phyloP scores from a whole-genome alignment of 2,888 invertebrate species.

The Drosophila subquinaria region DNA sequence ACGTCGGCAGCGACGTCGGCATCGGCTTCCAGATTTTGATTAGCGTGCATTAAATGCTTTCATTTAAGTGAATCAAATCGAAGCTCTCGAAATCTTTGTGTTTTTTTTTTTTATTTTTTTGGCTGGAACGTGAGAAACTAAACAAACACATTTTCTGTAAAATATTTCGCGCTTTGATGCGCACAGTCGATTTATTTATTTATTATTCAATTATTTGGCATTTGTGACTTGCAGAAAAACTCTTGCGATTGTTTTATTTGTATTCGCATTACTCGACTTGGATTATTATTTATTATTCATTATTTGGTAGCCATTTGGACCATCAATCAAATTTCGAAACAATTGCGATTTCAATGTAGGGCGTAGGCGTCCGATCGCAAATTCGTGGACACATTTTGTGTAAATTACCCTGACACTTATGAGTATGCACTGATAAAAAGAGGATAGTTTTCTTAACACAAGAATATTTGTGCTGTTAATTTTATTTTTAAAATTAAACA shows the following conservation, averaged over 20 bases:
- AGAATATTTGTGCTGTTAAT: neutral
- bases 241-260: slow-evolving; percentile 47
- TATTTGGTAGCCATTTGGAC: slow-evolving; percentile 37
- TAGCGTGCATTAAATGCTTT: slow-evolving; percentile 81
- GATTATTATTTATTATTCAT: slow-evolving; percentile 28
- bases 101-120: slow-evolving; percentile 27
- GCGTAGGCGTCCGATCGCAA: slow-evolving; percentile 41
- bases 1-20: slow-evolving; percentile 6
- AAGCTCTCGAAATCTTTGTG: slow-evolving; percentile 55
- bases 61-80: slow-evolving; percentile 77
- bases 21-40: slow-evolving; percentile 57
- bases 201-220: slow-evolving; percentile 77
- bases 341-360: slow-evolving; percentile 60
- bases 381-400: slow-evolving; percentile 55
- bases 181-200: slow-evolving; percentile 73
- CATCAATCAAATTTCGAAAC: slow-evolving; percentile 70
- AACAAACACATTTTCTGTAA: slow-evolving; percentile 40
- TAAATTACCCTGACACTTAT: slow-evolving; percentile 56
- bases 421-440: neutral
- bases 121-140: slow-evolving; percentile 75
- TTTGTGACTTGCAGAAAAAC: slow-evolving; percentile 72
- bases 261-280: slow-evolving; percentile 33
- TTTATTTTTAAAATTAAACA: neutral
- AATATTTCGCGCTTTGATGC: slow-evolving; percentile 76
- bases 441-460: neutral